Evolutionary conservation across 1,140 invertebrate species (phyloP).

Genomic region (Akabosia matsudoensis): DNA sequence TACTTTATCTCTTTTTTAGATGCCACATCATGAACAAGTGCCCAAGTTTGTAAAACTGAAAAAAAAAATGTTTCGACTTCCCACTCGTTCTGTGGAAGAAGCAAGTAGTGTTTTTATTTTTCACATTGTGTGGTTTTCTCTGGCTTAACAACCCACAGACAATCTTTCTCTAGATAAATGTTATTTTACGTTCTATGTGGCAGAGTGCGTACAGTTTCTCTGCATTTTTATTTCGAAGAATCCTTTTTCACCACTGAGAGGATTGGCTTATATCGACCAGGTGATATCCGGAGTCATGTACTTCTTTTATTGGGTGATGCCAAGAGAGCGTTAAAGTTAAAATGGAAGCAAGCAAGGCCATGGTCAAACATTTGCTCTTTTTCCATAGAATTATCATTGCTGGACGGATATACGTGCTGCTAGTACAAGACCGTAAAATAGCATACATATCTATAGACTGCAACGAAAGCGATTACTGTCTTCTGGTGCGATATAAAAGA

Average conservation of each 20-base stretch:
- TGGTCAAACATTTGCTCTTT: neutral
- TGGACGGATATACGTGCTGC: neutral
- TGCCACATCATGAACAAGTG: too few species aligned
- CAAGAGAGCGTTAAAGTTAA: neutral
- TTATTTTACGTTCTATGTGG: too few species aligned
- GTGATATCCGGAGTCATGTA: too few species aligned
- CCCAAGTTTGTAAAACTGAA: too few species aligned
- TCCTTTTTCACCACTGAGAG: neutral
- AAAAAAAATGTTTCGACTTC: too few species aligned
- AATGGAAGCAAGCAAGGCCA: neutral
- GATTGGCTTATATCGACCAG: neutral
- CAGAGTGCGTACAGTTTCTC: neutral
- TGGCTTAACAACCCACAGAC: neutral
- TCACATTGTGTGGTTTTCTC: neutral
- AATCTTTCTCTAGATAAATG: neutral
- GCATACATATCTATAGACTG: too few species aligned
- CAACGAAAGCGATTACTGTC: neutral
- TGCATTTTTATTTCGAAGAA: neutral
- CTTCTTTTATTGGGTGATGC: too few species aligned
- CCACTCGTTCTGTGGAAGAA: too few species aligned
- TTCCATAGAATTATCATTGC: neutral
- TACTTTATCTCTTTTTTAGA: too few species aligned
- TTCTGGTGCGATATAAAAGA: neutral
- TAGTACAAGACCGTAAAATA: too few species aligned
- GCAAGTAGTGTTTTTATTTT: neutral